Evolutionary conservation across 2,888 invertebrate genomes (phyloP).

Genomic region (Heliconius cydno): DNA sequence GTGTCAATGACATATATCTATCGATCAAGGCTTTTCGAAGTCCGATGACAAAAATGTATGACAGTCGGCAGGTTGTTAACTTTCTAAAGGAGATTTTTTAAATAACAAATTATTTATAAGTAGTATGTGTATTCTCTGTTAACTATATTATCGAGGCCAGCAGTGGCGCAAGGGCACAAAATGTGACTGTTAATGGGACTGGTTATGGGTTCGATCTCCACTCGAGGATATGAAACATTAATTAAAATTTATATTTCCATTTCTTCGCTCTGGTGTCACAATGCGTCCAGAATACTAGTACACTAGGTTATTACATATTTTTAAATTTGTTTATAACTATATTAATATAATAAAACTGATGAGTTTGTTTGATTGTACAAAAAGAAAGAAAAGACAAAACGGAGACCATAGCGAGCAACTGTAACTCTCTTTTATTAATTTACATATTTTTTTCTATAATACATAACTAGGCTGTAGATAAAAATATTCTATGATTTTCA

Average conservation of each 20-base stretch:
- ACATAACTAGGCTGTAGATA: not conserved
- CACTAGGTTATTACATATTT: too few species aligned
- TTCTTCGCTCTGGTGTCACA: not conserved
- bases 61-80: not conserved
- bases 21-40: not conserved
- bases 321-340: too few species aligned
- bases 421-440: too few species aligned
- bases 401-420: too few species aligned
- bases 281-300: too few species aligned
- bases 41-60: not conserved
- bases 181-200: not conserved
- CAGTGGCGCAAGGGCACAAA: too few species aligned
- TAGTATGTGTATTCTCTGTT: too few species aligned
- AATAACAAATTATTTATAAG: too few species aligned
- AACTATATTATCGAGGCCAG: too few species aligned
- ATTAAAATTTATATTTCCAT: not conserved
- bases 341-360: too few species aligned
- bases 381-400: too few species aligned
- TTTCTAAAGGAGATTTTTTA: not conserved
- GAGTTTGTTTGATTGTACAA: too few species aligned
- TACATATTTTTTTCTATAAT: not conserved
- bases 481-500: not conserved
- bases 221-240: not conserved
- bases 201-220: not conserved
- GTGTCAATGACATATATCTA: conserved; percentile 22